Evolutionary conservation across 2,888 invertebrate species (phyloP).

Genomic region (Priocnemis perturbator): DNA sequence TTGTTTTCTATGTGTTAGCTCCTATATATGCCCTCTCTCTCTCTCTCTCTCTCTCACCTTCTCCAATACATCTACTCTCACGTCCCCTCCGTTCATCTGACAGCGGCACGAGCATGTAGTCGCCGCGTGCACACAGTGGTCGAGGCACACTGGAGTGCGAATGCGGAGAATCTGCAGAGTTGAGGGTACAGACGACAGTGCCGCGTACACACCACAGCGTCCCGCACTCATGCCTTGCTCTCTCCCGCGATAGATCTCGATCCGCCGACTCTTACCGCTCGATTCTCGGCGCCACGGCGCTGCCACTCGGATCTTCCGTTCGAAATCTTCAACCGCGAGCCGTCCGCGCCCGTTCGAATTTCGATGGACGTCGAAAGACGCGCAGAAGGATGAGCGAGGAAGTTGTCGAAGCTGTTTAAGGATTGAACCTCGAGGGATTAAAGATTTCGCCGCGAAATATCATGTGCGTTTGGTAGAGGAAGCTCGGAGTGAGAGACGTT

Average conservation of each 20-base stretch:
- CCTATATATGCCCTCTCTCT: not conserved
- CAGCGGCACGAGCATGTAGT: slow-evolving; percentile 19
- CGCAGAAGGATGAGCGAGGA: too few relatives aligned
- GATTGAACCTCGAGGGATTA: too few relatives aligned
- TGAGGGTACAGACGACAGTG: slow-evolving; percentile 66
- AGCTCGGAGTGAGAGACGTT: too few relatives aligned
- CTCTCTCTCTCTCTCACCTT: slow-evolving; percentile 24
- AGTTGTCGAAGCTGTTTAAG: too few relatives aligned
- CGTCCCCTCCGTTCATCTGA: slow-evolving; percentile 1
- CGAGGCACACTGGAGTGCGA: slow-evolving; percentile 53
- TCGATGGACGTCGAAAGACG: too few relatives aligned
- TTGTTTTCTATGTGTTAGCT: not conserved
- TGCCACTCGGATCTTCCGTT: too few relatives aligned
- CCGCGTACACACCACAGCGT: slow-evolving; percentile 68
- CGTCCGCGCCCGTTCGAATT: too few relatives aligned
- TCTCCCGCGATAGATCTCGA: slow-evolving; percentile 35
- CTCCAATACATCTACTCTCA: too few relatives aligned
- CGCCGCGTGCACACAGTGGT: not conserved
- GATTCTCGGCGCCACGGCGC: not conserved
- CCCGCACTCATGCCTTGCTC: slow-evolving; percentile 61
- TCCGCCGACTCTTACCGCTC: not conserved
- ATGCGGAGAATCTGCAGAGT: slow-evolving; percentile 61
- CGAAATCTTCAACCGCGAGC: too few relatives aligned
- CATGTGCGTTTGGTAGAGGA: too few relatives aligned
- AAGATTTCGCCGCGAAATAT: too few relatives aligned